phyloP scores from a whole-genome alignment of 2,797 vertebrate species.

The Neosilurus mollespiculum region DNA sequence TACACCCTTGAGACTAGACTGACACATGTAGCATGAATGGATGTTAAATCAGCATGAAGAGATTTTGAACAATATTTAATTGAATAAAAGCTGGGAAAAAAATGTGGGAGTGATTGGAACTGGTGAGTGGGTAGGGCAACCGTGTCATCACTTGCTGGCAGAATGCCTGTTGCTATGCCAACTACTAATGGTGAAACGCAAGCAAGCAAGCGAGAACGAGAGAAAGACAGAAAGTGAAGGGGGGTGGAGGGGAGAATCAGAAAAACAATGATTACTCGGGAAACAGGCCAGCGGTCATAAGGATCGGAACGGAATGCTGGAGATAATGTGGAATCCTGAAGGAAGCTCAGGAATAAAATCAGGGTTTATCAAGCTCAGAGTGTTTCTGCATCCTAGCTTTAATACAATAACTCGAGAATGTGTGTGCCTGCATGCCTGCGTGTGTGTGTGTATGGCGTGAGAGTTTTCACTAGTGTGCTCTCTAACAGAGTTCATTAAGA shows the following conservation, averaged over 20 bases:
- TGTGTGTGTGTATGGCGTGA: background rate
- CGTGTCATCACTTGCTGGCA: slow-evolving; percentile 71
- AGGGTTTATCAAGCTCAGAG: background rate
- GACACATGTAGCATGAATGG: slow-evolving; percentile 30
- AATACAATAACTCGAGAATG: slow-evolving; percentile 28
- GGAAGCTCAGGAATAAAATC: slow-evolving; percentile 50
- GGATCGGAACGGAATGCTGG: slow-evolving; percentile 61
- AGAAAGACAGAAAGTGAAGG: slow-evolving; percentile 30
- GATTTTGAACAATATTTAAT: slow-evolving; percentile 2
- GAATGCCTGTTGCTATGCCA: slow-evolving; percentile 82
- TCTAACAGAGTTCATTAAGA: slow-evolving; percentile 72
- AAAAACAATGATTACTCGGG: slow-evolving; percentile 24
- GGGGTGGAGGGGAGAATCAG: slow-evolving; percentile 38
- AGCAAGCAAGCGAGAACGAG: slow-evolving; percentile 46
- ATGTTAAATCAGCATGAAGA: slow-evolving; percentile 13
- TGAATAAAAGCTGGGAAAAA: background rate
- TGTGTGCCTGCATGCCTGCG: background rate
- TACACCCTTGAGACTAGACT: slow-evolving; percentile 22
- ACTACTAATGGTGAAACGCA: slow-evolving; percentile 68
- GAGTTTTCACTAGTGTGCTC: slow-evolving; percentile 58
- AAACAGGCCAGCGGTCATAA: slow-evolving; percentile 50
- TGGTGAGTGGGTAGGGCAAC: slow-evolving; percentile 52
- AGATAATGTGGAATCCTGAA: slow-evolving; percentile 59
- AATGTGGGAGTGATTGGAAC: slow-evolving; percentile 12
- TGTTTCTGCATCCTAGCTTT: slow-evolving; percentile 24